Conservation (phyloP, 2,888 invertebrate genomes). For the Agrochola lota region DNA sequence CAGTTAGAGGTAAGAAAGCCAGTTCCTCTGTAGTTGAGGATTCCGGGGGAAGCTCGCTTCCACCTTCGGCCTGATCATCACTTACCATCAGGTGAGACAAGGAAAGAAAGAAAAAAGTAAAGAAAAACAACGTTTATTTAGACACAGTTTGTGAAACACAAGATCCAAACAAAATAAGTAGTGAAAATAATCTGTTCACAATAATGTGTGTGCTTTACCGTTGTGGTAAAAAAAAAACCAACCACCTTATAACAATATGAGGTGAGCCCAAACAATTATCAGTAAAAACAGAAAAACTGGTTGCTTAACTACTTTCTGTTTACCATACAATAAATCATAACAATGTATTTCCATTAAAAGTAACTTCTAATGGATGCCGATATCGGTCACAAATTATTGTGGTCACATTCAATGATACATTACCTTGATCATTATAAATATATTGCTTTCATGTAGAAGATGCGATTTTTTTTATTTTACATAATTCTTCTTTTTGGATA, state of each 20-base stretch:
- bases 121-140: no score
- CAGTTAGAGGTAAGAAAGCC: no score
- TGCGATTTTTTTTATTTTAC: neutral
- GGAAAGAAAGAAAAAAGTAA: no score
- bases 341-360: conserved; percentile 21
- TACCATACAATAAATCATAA: conserved; percentile 17
- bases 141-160: no score
- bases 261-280: neutral
- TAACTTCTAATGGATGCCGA: conserved; percentile 41
- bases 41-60: no score
- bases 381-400: conserved; percentile 18
- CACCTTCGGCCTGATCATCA: no score
- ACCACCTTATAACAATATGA: neutral
- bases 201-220: no score
- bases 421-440: conserved; percentile 21
- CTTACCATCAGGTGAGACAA: no score
- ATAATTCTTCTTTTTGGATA: neutral
- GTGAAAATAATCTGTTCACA: no score
- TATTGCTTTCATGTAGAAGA: neutral
- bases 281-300: neutral
- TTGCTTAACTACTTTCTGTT: neutral
- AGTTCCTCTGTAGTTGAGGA: no score
- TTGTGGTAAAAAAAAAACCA: no score
- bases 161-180: no score
- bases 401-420: conserved; percentile 12